These are phyloP conservation scores for Helicoverpa armigera DNA, from an alignment of 1,140 invertebrate species.

Conservation along the genomic window DNA sequence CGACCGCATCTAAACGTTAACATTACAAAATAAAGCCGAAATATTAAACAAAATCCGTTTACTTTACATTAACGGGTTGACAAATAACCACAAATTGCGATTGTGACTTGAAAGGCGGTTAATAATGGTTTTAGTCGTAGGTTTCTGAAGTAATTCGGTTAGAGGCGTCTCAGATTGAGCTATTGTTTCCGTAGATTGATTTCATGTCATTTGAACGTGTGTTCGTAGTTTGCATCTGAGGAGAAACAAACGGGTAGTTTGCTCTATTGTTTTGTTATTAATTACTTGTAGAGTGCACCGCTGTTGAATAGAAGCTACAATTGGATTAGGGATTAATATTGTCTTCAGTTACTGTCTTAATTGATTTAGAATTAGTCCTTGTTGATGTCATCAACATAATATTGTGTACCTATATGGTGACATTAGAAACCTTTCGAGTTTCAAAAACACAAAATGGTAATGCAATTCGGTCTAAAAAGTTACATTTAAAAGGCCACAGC, in stretches of 20 bases:
- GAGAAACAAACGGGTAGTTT: conserved; percentile 44
- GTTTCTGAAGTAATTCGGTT: conserved; percentile 59
- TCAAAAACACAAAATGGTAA: neutral
- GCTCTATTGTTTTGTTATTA: conserved; percentile 44
- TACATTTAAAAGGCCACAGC: neutral
- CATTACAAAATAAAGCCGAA: conserved; percentile 75
- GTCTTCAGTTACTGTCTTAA: neutral
- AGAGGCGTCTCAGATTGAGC: conserved; percentile 79
- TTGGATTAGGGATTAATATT: conserved; percentile 11
- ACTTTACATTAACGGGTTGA: conserved; percentile 58
- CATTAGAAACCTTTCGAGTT: neutral
- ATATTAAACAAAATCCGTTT: conserved; percentile 56
- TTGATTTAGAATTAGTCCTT: neutral
- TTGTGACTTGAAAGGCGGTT: conserved; percentile 83
- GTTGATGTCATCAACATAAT: neutral
- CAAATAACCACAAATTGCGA: conserved; percentile 82
- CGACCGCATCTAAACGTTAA: conserved; percentile 55
- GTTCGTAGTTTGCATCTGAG: conserved; percentile 36
- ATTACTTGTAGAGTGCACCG: conserved; percentile 43
- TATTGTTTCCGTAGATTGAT: conserved; percentile 65
- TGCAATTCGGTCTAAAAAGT: neutral
- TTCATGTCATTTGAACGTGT: conserved; percentile 31
- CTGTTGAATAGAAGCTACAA: conserved; percentile 19
- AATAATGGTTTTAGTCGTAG: conserved; percentile 66
- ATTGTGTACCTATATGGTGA: neutral